phyloP scores from a whole-genome alignment of 2,113 vertebrate genomes.

The Hemichromis elongatus region DNA sequence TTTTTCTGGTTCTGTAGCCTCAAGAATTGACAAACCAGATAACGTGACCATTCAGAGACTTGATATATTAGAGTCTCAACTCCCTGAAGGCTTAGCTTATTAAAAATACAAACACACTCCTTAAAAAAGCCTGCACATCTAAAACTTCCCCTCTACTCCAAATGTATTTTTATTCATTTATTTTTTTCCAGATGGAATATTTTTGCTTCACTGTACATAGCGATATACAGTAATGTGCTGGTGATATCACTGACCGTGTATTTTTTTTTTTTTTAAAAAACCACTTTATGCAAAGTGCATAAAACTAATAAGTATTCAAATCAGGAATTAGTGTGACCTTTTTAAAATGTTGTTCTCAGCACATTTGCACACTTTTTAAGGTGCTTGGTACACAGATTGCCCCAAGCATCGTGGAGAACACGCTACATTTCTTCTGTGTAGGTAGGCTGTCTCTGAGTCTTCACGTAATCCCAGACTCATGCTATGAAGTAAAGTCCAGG shows the following conservation, averaged over 20 bases:
- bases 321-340: neutral
- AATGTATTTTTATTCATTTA: neutral
- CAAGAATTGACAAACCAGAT: neutral
- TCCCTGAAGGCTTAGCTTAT: neutral
- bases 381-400: neutral
- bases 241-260: neutral
- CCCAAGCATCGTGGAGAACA: neutral
- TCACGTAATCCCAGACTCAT: neutral
- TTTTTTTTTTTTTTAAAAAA: rapidly evolving
- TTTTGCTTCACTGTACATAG: neutral
- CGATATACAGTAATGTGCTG: neutral
- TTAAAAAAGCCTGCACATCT: neutral
- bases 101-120: neutral
- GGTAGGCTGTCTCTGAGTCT: neutral
- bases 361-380: neutral
- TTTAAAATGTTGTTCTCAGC: neutral
- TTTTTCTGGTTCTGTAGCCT: neutral
- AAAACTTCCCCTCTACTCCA: neutral
- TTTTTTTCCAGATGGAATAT: neutral
- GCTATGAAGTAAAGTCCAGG: neutral
- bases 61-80: neutral
- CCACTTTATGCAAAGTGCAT: neutral
- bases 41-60: neutral
- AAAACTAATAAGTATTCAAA: neutral
- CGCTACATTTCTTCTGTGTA: neutral